Conservation (phyloP, 2,888 invertebrate species). For the Gari tellinella region DNA sequence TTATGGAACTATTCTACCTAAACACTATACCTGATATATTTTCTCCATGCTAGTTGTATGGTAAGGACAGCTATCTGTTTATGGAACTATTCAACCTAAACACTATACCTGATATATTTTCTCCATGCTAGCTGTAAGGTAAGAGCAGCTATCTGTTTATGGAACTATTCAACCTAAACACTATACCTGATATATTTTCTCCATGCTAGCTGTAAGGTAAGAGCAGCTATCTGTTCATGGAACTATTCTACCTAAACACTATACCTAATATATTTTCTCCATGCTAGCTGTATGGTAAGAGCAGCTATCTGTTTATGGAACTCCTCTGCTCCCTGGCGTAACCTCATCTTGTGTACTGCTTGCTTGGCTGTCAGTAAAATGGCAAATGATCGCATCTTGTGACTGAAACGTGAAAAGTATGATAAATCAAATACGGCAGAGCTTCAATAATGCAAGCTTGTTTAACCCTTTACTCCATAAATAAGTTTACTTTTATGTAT, state of each 20-base stretch:
- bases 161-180: no score
- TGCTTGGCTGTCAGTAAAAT: slow-evolving; percentile 72
- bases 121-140: no score
- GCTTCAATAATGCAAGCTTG: not conserved
- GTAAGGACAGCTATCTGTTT: no score
- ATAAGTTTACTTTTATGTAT: no score
- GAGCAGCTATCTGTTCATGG: not conserved
- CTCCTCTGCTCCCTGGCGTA: slow-evolving; percentile 77
- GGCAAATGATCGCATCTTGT: slow-evolving; percentile 70
- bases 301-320: slow-evolving; percentile 81
- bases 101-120: no score
- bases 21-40: no score
- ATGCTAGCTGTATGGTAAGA: slow-evolving; percentile 81
- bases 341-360: slow-evolving; percentile 71
- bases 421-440: not conserved
- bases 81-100: no score
- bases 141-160: not conserved
- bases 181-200: no score
- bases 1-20: no score
- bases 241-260: not conserved
- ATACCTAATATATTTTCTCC: slow-evolving; percentile 81
- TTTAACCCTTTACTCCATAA: not conserved
- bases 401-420: slow-evolving; percentile 56
- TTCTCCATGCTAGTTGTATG: no score
- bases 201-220: slow-evolving; percentile 10